phyloP scores from a whole-genome alignment of 2,113 vertebrate species.

The Microcebus griseorufus region DNA sequence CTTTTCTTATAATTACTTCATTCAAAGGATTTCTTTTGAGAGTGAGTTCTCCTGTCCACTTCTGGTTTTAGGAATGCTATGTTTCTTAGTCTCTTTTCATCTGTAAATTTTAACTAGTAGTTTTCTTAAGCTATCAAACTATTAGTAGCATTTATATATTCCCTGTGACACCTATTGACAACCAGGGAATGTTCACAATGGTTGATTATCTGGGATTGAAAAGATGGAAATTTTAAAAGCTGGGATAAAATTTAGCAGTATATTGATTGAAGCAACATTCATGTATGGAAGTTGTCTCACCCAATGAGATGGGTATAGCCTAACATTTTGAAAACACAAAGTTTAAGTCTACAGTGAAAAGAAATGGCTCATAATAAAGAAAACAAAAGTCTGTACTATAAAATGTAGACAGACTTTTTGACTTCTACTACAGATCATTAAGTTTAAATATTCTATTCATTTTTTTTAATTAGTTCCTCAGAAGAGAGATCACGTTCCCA shows the following conservation, averaged over 20 bases:
- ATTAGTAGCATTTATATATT: neutral
- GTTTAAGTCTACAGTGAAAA: neutral
- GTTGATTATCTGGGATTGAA: slow-evolving; percentile 23
- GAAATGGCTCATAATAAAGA: slow-evolving; percentile 32
- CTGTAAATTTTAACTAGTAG: neutral
- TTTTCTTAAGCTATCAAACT: neutral
- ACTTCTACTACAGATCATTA: neutral
- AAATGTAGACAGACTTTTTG: neutral
- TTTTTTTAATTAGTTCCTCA: slow-evolving; percentile 85
- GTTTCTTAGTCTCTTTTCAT: neutral
- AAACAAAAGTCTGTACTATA: neutral
- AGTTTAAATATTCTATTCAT: slow-evolving; percentile 24
- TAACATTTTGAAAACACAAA: neutral
- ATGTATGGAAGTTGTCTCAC: neutral
- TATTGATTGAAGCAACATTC: neutral
- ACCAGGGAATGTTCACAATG: neutral
- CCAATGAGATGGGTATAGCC: neutral
- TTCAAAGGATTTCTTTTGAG: neutral
- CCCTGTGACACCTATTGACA: neutral
- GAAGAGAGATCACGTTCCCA: slow-evolving; percentile 92
- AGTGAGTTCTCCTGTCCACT: neutral
- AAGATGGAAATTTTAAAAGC: slow-evolving; percentile 31
- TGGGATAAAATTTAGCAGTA: neutral
- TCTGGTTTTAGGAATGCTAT: neutral
- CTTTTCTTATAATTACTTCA: neutral